These are phyloP conservation scores for Heteromyza rotundicornis DNA, from an alignment of 2,888 invertebrate species.

Conservation along the genomic window DNA sequence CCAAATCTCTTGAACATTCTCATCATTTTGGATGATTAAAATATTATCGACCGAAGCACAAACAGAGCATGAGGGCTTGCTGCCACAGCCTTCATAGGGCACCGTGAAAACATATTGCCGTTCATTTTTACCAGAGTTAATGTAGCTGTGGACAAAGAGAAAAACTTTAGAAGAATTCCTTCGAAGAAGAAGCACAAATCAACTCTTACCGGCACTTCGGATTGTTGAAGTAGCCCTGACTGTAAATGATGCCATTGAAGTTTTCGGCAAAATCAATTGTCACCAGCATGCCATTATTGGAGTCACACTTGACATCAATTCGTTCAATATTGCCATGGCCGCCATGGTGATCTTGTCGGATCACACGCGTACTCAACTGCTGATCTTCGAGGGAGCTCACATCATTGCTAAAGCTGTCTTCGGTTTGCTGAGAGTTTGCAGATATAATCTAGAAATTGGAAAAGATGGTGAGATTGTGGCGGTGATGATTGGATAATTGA, in stretches of 20 bases:
- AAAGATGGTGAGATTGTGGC: slow-evolving; percentile 14
- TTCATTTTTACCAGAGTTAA: slow-evolving; percentile 67
- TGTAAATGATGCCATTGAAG: slow-evolving; percentile 74
- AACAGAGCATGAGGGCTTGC: slow-evolving; percentile 68
- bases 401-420: slow-evolving; percentile 18
- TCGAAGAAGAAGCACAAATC: neutral
- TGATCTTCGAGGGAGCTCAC: slow-evolving; percentile 24
- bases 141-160: no score
- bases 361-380: slow-evolving; percentile 15
- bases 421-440: slow-evolving; percentile 26
- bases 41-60: slow-evolving; percentile 72
- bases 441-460: slow-evolving; percentile 37
- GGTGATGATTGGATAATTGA: slow-evolving; percentile 2
- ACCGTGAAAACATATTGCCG: slow-evolving; percentile 69
- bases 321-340: slow-evolving; percentile 65
- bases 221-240: slow-evolving; percentile 72
- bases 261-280: slow-evolving; percentile 70
- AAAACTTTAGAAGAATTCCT: neutral
- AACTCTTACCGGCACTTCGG: slow-evolving; percentile 71
- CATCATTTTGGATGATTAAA: slow-evolving; percentile 73
- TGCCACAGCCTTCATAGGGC: slow-evolving; percentile 71
- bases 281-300: slow-evolving; percentile 67
- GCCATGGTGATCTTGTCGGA: neutral
- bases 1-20: slow-evolving; percentile 70
- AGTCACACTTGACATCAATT: slow-evolving; percentile 70